Evolutionary conservation across 2,888 invertebrate species (phyloP), one percentile per base, ranked within the genome.

Genomic region (Apamea epomidion): DNA sequence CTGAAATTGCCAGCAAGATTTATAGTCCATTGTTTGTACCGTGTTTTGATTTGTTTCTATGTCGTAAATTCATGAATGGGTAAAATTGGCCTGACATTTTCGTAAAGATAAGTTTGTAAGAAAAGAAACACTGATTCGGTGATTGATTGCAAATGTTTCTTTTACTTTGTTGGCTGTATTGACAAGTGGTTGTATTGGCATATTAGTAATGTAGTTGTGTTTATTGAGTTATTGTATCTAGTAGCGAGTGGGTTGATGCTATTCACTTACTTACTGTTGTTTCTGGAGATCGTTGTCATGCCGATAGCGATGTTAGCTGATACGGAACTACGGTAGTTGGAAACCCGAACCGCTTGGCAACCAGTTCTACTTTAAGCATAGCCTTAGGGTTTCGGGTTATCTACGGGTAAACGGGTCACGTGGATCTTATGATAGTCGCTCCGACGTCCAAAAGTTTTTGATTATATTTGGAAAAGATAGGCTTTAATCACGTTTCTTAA

Each of bases 1-100:
- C 95, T 95, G 93, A 94, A 95, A 95, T 95, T 95, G 95, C 93
- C 90, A 85, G 89, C 84, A 91, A 94, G 95, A 95, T 95, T 95
- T 95, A 95, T 94, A 89, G 92, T 89, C 92, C 92, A 93, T 93
- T 94, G 95, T 94, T 94, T 94, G 92, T 91, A 91, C 92, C 91
- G 89, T 93, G 92, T 94, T 95, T 94, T 95, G 94, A 95, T 95
- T 94, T 95, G 94, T 95, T 94, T 94, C 92, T 90, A 88, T 90
- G 91, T 92, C 93, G 91, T 94, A 93, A 93, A 93, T 93, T 91
- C 93, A 93, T 93, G 93, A 94, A 94, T 93, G 92, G 91, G 91
- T 90, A 92, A 93, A 92, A 93, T 94, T 93, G 90, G 80, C 80
- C 85, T 84, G 90, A 90, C 86, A 89, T 89, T 89, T 85, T 84